Conservation (phyloP, 1,140 invertebrate species). For the Diabrotica undecimpunctata region DNA sequence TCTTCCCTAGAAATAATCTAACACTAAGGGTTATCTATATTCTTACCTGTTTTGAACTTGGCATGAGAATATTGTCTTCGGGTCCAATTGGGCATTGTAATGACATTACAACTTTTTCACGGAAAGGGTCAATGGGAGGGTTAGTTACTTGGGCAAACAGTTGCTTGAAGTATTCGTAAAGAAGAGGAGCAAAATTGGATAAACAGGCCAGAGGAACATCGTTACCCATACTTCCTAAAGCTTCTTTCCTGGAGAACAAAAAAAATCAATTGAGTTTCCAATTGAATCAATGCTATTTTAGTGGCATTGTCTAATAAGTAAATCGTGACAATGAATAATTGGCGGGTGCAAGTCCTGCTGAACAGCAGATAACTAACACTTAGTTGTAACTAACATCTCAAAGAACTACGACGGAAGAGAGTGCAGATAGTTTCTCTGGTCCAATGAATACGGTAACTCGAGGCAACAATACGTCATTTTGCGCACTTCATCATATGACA, state of each 20-base stretch:
- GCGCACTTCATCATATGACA: no score
- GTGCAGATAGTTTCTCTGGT: no score
- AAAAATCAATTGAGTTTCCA: not conserved
- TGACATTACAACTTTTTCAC: conserved; percentile 98
- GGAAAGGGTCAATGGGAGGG: conserved; percentile 99
- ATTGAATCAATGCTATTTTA: not conserved
- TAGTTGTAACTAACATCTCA: no score
- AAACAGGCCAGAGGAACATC: conserved; percentile 96
- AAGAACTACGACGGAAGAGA: no score
- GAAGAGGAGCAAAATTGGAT: conserved; percentile 88
- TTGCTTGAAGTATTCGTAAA: conserved; percentile 99
- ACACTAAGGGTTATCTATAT: no score
- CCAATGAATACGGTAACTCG: no score
- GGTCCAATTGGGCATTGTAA: conserved; percentile 88
- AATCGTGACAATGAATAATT: no score
- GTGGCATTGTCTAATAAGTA: no score
- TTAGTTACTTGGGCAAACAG: conserved; percentile 99
- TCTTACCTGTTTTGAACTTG: conserved; percentile 70
- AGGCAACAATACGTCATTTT: no score
- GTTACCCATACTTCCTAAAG: conserved; percentile 98
- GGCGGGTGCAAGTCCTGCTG: no score
- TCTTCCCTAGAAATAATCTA: no score
- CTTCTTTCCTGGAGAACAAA: conserved; percentile 80
- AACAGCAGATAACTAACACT: no score
- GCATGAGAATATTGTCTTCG: conserved; percentile 91